Evolutionary conservation across 1,140 invertebrate genomes (phyloP), one percentile per base, ranked within the genome.

Genomic region (Ceratina calcarata): DNA sequence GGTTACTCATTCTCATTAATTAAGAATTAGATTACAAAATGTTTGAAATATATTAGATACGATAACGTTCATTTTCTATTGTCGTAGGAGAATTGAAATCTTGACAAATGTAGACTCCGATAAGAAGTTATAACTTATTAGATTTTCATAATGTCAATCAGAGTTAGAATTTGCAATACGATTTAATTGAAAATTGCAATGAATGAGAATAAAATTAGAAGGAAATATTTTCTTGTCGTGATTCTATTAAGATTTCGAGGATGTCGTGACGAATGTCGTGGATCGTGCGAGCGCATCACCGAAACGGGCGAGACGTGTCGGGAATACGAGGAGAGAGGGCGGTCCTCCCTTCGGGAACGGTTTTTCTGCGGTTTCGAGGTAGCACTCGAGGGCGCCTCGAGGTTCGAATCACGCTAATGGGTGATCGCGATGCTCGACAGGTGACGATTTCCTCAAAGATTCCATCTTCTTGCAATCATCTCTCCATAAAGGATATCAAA

Each of bases 391-490:
- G 76, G 68, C 22, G 49, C 16, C 53, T 22, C 60, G 32, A 37
- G 61, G 51, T 37, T 15, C 27, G 24, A 57, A 74, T 79, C 70
- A 57, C 61, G 76, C 61, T 78, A 71, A 70, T 55, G 60, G 68
- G 76, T 72, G 76, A 71, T 78, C 69, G 69, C 66, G 66, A 69
- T 60, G 74, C 74, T 55, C 37, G 74, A n/a, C 24, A 67, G 65
- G 55, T 45, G 32, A 77, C 66, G 49, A 68, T 76, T 69, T 69
- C 57, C 64, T 67, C 55, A 8, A 18, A 60, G 49, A 49, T 49
- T 69, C 67, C 16, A 20, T n/a, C 24, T 32, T 15, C 24, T 55
- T 18, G 16, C 45, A 37, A 49, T 15, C 32, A 8, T 49, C 69
- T 57, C 55, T 16, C 55, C 13, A 4, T 57, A 57, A 45, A 45